A percentile compares a stretch with the other conserved stretches of the same genome.
Conservation (phyloP, 2,113 vertebrate genomes). For the Melanotaenia duboulayi region DNA sequence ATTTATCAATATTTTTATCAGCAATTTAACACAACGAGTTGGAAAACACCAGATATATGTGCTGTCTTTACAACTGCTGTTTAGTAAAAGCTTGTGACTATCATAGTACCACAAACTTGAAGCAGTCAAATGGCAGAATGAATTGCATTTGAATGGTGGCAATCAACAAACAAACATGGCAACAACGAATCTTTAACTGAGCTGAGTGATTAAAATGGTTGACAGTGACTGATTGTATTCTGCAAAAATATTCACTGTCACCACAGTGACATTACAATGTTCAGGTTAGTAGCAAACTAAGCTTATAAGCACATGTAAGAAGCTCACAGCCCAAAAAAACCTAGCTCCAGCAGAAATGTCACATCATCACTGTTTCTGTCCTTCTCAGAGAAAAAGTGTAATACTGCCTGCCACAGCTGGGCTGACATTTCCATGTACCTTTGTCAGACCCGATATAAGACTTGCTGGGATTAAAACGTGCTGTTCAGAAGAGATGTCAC, state of each 20-base stretch:
- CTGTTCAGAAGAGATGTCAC: background rate
- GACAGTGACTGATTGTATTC: background rate
- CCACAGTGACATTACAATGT: background rate
- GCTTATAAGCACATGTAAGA: constrained; percentile 13
- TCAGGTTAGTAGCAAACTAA: constrained; percentile 6
- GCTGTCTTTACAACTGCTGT: too few relatives aligned
- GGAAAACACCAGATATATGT: too few relatives aligned
- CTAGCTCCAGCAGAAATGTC: constrained; percentile 7
- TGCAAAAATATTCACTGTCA: background rate
- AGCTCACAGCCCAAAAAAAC: background rate
- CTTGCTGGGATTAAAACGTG: constrained; percentile 1
- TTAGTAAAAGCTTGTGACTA: too few relatives aligned
- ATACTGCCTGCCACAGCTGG: background rate
- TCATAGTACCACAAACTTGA: too few relatives aligned
- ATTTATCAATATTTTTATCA: too few relatives aligned
- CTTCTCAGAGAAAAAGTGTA: constrained; percentile 9
- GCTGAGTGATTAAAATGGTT: background rate
- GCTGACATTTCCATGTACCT: background rate
- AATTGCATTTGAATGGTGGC: background rate
- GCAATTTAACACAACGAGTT: too few relatives aligned
- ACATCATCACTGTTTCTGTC: constrained; percentile 23
- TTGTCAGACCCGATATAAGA: constrained; percentile 1
- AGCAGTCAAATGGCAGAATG: background rate
- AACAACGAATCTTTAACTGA: background rate
- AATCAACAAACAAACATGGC: background rate